These are phyloP conservation scores for Hemitrygon akajei DNA, from an alignment of 2,797 vertebrate species.

Conservation along the genomic window DNA sequence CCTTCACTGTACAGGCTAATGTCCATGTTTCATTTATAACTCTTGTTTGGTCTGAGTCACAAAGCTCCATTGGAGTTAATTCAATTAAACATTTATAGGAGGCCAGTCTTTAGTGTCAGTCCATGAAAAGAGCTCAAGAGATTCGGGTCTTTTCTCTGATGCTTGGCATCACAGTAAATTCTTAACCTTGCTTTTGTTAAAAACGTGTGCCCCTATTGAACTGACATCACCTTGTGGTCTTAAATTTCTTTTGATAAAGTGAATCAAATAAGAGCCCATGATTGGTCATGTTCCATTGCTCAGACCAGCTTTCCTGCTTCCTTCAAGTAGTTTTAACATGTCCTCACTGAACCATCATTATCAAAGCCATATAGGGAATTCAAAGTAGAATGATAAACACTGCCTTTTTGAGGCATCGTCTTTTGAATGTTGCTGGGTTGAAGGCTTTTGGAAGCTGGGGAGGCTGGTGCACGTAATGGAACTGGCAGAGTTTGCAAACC, in stretches of 20 bases:
- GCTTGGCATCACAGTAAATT: not conserved
- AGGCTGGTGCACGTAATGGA: too few species aligned
- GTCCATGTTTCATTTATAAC: not conserved
- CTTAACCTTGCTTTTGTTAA: not conserved
- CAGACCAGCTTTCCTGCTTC: not conserved
- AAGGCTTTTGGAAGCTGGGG: too few species aligned
- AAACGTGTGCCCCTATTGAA: not conserved
- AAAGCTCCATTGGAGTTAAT: not conserved
- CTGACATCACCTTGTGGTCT: not conserved
- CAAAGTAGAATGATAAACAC: not conserved
- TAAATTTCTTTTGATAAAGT: not conserved
- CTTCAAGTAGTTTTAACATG: not conserved
- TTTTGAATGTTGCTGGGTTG: too few species aligned
- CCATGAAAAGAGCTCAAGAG: not conserved
- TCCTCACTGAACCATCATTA: not conserved
- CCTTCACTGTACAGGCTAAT: not conserved
- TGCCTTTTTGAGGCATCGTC: too few species aligned
- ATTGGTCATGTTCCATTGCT: not conserved
- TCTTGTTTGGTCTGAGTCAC: not conserved
- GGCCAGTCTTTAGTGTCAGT: not conserved
- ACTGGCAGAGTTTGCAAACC: too few species aligned
- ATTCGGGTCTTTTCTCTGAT: not conserved
- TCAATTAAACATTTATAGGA: not conserved
- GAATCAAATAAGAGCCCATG: too few species aligned
- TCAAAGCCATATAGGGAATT: not conserved